phyloP scores from a whole-genome alignment of 2,113 vertebrate genomes.

The Tichodroma muraria region DNA sequence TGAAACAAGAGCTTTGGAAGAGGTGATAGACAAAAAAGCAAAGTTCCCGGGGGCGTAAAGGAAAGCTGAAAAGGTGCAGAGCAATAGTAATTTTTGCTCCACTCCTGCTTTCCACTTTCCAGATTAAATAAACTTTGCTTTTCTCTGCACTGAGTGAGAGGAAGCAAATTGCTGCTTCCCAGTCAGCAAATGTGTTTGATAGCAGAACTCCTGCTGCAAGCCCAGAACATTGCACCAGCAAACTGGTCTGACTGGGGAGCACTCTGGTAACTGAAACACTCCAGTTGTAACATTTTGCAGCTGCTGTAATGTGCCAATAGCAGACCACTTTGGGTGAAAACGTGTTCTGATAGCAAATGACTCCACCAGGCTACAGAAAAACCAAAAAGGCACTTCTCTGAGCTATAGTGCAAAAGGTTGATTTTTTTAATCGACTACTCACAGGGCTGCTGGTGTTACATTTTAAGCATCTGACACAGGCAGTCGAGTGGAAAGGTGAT shows the following conservation, averaged over 20 bases:
- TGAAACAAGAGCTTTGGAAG: background rate
- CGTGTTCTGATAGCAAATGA: background rate
- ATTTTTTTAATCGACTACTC: constrained; percentile 18
- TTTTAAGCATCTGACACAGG: constrained; percentile 44
- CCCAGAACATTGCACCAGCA: background rate
- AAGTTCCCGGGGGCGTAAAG: background rate
- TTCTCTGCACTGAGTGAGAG: background rate
- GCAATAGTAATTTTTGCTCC: background rate
- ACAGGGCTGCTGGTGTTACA: background rate
- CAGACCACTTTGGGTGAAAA: background rate
- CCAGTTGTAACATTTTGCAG: background rate
- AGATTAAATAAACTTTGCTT: background rate
- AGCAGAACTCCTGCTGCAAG: background rate
- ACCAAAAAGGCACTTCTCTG: background rate
- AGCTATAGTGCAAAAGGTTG: background rate
- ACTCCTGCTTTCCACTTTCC: background rate
- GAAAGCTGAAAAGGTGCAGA: background rate
- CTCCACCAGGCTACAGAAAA: background rate
- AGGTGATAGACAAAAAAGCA: background rate
- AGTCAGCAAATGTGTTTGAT: background rate
- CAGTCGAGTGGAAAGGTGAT: constrained; percentile 19
- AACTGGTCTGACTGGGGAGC: background rate
- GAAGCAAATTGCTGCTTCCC: background rate
- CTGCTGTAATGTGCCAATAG: background rate
- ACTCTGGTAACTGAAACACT: background rate